Percentiles rank a stretch among this genome's conserved stretches.
These are phyloP conservation scores for Scylla paramamosain DNA, from an alignment of 1,140 invertebrate genomes.

Conservation along the genomic window DNA sequence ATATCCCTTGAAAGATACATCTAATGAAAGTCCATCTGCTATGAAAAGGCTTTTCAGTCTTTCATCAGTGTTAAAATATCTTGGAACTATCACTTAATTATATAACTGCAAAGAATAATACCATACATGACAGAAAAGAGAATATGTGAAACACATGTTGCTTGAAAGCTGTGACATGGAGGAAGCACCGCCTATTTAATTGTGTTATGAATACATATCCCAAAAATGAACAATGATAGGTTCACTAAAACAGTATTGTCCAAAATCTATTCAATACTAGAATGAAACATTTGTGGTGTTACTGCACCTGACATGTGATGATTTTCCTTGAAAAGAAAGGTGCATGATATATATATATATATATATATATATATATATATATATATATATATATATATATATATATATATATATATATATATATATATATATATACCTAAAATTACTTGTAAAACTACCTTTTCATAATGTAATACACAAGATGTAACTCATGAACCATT, in stretches of 20 bases:
- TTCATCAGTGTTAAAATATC: too few relatives aligned
- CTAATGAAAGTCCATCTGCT: too few relatives aligned
- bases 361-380: constrained; percentile 53
- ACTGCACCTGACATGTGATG: background rate
- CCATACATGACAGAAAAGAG: too few relatives aligned
- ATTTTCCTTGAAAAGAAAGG: background rate
- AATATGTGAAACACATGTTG: too few relatives aligned
- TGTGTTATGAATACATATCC: background rate
- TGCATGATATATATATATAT: too few relatives aligned
- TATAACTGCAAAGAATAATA: too few relatives aligned
- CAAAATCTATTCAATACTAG: background rate
- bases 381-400: constrained; percentile 40
- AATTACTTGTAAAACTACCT: too few relatives aligned
- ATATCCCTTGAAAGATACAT: background rate
- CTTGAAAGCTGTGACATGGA: background rate
- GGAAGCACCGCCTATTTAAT: background rate
- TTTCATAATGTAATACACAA: too few relatives aligned
- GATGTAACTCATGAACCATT: too few relatives aligned
- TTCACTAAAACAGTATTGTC: background rate
- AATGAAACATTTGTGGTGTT: background rate
- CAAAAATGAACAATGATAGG: background rate
- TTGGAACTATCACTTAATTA: too few relatives aligned
- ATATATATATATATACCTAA: too few relatives aligned
- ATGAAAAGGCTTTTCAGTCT: too few relatives aligned
- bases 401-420: constrained; percentile 35